phyloP scores from a whole-genome alignment of 2,888 invertebrate species.

The Thymelicus acteon region DNA sequence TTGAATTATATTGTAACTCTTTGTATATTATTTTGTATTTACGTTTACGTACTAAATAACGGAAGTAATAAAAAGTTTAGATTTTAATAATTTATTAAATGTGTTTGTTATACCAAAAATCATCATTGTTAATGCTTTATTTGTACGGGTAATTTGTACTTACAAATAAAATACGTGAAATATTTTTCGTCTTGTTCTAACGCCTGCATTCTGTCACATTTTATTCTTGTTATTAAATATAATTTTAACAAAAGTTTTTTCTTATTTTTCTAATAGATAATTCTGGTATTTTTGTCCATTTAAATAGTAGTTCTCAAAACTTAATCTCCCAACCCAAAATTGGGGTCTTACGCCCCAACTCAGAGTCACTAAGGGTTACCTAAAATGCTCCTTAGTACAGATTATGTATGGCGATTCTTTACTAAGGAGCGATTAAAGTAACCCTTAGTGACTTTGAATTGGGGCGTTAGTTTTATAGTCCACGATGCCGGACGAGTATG shows the following conservation, averaged over 20 bases:
- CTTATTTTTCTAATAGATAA: background rate
- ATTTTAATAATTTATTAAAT: constrained; percentile 27
- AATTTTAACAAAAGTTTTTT: constrained; percentile 42
- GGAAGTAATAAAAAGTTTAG: constrained; percentile 6
- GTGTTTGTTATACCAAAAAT: constrained; percentile 36
- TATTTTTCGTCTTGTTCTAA: constrained; percentile 29
- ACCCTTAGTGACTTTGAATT: no score
- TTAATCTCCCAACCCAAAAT: no score
- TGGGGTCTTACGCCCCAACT: no score
- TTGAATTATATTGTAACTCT: background rate
- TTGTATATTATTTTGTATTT: no score
- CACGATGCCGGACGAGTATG: no score
- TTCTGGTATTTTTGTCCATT: no score
- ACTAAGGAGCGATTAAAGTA: no score
- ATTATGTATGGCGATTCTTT: no score
- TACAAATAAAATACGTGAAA: constrained; percentile 15
- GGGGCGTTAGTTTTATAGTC: no score
- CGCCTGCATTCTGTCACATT: constrained; percentile 29
- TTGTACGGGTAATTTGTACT: constrained; percentile 37
- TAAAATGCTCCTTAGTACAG: no score
- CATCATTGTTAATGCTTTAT: constrained; percentile 24
- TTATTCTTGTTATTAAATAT: constrained; percentile 58
- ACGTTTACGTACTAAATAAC: background rate
- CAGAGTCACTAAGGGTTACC: no score
- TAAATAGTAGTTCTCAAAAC: no score